A percentile compares a stretch with the other conserved stretches of the same genome.
Evolutionary conservation across 2,113 vertebrate species (phyloP).

Genomic region (Pelobates fuscus): DNA sequence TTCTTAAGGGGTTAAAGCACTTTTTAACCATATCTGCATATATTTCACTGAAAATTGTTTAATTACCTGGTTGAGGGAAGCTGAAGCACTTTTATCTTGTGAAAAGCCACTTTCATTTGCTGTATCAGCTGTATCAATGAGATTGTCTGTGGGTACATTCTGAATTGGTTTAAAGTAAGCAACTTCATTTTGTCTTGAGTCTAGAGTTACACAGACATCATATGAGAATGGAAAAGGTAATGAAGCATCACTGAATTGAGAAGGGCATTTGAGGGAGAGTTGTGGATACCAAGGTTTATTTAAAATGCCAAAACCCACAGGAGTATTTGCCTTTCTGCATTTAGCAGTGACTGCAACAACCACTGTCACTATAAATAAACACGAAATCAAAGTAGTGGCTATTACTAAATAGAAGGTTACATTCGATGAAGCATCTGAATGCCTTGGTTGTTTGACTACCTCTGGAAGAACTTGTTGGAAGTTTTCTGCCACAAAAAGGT

Average conservation of each 20-base stretch:
- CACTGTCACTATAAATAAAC: slow-evolving; percentile 56
- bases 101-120: not conserved
- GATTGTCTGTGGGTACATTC: not conserved
- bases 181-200: slow-evolving; percentile 26
- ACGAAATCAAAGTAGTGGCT: slow-evolving; percentile 38
- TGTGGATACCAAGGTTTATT: slow-evolving; percentile 2
- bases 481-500: slow-evolving; percentile 44
- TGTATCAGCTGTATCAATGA: not conserved
- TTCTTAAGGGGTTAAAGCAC: too few relatives aligned
- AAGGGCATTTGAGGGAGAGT: slow-evolving; percentile 4
- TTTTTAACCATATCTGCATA: too few relatives aligned
- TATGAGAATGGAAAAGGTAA: slow-evolving; percentile 21
- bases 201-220: slow-evolving; percentile 28
- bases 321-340: not conserved
- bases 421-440: slow-evolving; percentile 8
- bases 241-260: slow-evolving; percentile 9
- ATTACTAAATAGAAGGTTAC: slow-evolving; percentile 48
- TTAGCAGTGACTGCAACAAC: not conserved
- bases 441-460: slow-evolving; percentile 1
- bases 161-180: not conserved
- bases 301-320: not conserved
- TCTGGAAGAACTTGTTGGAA: slow-evolving; percentile 45
- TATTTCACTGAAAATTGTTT: too few relatives aligned
- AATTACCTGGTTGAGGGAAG: too few relatives aligned
- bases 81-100: not conserved